A percentile compares a stretch with the other conserved stretches of the same genome.
These are phyloP conservation scores for Choristoneura rosaceana DNA, from an alignment of 2,888 invertebrate genomes.

Conservation along the genomic window DNA sequence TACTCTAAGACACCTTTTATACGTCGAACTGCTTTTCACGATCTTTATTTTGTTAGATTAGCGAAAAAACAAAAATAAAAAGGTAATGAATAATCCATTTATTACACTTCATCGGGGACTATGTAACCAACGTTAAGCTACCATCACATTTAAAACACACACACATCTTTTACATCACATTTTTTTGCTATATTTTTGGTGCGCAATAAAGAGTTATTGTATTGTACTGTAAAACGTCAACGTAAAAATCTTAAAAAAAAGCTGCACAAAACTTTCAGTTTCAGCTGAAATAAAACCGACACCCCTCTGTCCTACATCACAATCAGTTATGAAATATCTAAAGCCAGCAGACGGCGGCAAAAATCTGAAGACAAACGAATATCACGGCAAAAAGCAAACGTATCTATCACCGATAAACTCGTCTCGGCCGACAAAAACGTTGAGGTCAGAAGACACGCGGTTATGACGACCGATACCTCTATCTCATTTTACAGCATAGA, in stretches of 20 bases:
- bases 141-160: no score
- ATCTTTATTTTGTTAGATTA: no score
- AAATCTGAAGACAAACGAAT: neutral
- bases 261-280: neutral
- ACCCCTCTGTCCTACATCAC: neutral
- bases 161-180: no score
- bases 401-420: slow-evolving; percentile 10
- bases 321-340: slow-evolving; percentile 1
- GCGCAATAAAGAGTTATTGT: no score
- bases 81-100: no score
- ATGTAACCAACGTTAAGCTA: no score
- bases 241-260: neutral
- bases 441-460: slow-evolving; percentile 2
- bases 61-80: no score
- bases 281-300: neutral
- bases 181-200: no score
- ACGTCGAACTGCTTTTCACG: no score
- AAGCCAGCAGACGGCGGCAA: neutral
- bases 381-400: slow-evolving; percentile 1
- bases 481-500: neutral
- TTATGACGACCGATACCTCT: neutral
- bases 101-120: no score
- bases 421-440: slow-evolving; percentile 2
- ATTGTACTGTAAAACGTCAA: no score
- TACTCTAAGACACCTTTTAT: no score